These are phyloP conservation scores for Osmerus eperlanus DNA, from an alignment of 2,113 vertebrate species.

Conservation along the genomic window DNA sequence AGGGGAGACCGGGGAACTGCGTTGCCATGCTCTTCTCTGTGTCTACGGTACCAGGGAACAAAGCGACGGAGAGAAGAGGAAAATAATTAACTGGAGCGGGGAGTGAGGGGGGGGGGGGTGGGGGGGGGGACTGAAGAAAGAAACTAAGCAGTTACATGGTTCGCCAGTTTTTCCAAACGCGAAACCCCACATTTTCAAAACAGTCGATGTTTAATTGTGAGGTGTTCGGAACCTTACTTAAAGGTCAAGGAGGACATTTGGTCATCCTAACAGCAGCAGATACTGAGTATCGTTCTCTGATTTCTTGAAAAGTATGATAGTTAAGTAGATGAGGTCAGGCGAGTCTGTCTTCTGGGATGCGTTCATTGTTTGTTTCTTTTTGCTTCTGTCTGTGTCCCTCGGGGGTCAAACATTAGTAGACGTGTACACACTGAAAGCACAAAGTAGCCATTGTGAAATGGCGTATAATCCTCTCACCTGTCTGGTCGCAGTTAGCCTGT, in stretches of 20 bases:
- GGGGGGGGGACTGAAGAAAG: constrained; percentile 34
- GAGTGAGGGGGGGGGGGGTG: not conserved
- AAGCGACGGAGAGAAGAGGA: constrained; percentile 45
- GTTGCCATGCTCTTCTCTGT: constrained; percentile 63
- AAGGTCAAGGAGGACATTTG: too few relatives aligned
- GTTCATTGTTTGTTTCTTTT: too few relatives aligned
- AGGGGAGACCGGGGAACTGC: constrained; percentile 59
- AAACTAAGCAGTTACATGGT: constrained; percentile 27
- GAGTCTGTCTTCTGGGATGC: too few relatives aligned
- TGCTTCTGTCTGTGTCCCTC: not conserved
- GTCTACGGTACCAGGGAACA: constrained; percentile 54
- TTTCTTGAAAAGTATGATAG: too few relatives aligned
- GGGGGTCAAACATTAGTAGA: constrained; percentile 16
- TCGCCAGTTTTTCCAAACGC: constrained; percentile 6
- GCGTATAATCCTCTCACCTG: constrained; percentile 61
- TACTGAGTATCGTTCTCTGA: too few relatives aligned
- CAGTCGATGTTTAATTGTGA: not conserved
- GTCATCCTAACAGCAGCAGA: too few relatives aligned
- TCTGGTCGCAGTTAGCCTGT: constrained; percentile 26
- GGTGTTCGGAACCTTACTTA: too few relatives aligned
- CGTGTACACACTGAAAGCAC: constrained; percentile 20
- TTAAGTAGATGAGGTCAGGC: too few relatives aligned
- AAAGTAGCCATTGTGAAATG: constrained; percentile 31
- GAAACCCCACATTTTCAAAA: constrained; percentile 26
- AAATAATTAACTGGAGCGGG: constrained; percentile 58